phyloP scores from a whole-genome alignment of 2,888 invertebrate species.

The Lasioglossum leucozonium region DNA sequence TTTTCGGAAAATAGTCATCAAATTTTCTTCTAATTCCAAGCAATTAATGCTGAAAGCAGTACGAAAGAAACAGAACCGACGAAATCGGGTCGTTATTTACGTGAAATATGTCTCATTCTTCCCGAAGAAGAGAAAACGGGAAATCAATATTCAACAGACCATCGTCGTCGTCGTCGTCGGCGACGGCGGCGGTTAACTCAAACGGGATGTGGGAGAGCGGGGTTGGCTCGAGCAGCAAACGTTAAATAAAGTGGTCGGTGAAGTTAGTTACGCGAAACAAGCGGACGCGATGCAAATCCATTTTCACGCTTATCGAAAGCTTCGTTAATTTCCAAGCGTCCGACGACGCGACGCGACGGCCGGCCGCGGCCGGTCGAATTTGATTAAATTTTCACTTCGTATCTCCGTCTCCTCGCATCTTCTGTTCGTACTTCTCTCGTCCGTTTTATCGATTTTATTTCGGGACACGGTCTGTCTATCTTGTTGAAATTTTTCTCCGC shows the following conservation, averaged over 20 bases:
- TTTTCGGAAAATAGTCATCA: too few relatives aligned
- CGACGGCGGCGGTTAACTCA: slow-evolving; percentile 16
- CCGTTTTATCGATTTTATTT: not conserved
- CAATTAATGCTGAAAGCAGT: too few relatives aligned
- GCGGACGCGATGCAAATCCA: slow-evolving; percentile 52
- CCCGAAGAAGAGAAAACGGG: not conserved
- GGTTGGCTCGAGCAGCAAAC: slow-evolving; percentile 31
- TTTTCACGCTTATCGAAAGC: slow-evolving; percentile 58
- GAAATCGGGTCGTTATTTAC: not conserved
- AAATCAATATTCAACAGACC: slow-evolving; percentile 49
- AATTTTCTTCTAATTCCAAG: not conserved
- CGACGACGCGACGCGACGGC: not conserved
- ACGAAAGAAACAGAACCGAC: not conserved
- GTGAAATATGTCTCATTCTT: slow-evolving; percentile 25
- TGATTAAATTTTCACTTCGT: slow-evolving; percentile 47
- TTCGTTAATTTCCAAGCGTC: slow-evolving; percentile 53
- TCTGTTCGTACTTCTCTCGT: not conserved
- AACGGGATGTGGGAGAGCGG: not conserved
- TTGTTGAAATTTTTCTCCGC: not conserved
- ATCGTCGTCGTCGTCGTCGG: too few relatives aligned
- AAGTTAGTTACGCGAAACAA: slow-evolving; percentile 58
- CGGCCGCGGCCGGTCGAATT: slow-evolving; percentile 22
- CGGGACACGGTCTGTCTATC: not conserved
- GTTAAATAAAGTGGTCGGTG: slow-evolving; percentile 46
- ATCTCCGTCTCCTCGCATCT: not conserved